Evolutionary conservation across 1,140 invertebrate species (phyloP).

Genomic region (Neodiprion virginianus): DNA sequence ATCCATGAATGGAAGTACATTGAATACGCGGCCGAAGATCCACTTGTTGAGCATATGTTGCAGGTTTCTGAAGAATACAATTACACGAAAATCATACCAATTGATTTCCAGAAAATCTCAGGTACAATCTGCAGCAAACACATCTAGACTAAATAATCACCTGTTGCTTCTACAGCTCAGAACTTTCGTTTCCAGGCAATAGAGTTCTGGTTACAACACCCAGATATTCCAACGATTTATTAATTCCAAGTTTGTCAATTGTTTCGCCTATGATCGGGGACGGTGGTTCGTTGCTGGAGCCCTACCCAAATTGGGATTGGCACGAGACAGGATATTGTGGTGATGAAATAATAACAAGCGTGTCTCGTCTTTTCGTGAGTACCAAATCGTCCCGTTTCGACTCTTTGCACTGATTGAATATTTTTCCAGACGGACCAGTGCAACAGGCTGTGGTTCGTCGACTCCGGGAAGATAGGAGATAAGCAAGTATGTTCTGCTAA

Average conservation of each 20-base stretch:
- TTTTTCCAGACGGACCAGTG: constrained; percentile 61
- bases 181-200: constrained; percentile 20
- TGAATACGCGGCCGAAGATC: not conserved
- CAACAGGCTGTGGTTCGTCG: constrained; percentile 61
- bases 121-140: not conserved
- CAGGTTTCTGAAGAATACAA: not conserved
- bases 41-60: too few species aligned
- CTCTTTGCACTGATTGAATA: not conserved
- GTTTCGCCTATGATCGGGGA: constrained; percentile 19
- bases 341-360: constrained; percentile 27
- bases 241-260: constrained; percentile 34
- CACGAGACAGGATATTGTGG: constrained; percentile 27
- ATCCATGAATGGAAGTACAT: not conserved
- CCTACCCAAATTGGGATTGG: constrained; percentile 42
- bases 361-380: constrained; percentile 32
- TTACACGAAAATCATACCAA: not conserved
- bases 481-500: constrained; percentile 53
- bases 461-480: constrained; percentile 56
- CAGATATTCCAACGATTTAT: constrained; percentile 23
- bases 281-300: constrained; percentile 28
- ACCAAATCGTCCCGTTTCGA: too few species aligned
- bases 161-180: not conserved
- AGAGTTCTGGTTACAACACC: constrained; percentile 39
- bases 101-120: not conserved
- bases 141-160: not conserved